Base-by-base conservation (phyloP, 1,140 invertebrate species). In the Propsilocerus akamusi region DNA sequence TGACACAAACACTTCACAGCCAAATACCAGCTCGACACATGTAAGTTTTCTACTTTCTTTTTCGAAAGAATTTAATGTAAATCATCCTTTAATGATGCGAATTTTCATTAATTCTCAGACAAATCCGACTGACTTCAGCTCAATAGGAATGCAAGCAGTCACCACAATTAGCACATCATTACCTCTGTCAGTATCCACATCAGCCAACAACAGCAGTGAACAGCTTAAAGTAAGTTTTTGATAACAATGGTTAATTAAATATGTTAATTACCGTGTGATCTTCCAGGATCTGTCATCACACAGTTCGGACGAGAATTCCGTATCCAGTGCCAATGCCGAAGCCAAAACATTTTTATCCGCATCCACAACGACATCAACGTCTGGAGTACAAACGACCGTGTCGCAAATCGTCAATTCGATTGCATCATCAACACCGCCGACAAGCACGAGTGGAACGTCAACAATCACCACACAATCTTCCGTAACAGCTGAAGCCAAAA, bases 401-500 rank as follows among this genome's bases (percentile, higher is more conserved):
- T 41, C 34, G 22, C 34, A 41, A 41, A 41, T n/a, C n/a, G n/a
- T n/a, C n/a, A n/a, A n/a, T n/a, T n/a, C n/a, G n/a, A n/a, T n/a
- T n/a, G n/a, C 34, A 41, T 14, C 17, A 12, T 30, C 28, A 1
- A 41, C 17, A 41, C 14, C 34, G 17, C 17, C 22, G 5, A 41
- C 17, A 17, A 41, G 14, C 17, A 20, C 34, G 34, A 41, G 34
- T 41, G 10, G 14, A 20, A 3, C 14, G 17, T 41, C 34, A 41
- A 41, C 17, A 20, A 20, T 17, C 22, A 41, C 34, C 22, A 41
- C 34, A 20, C 22, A 14, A 47, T 47, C 25, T 47, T 47, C 46
- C 23, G 14, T 48, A 23, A 24, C 50, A 11, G 26, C 58, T 48
- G 66, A 65, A 58, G 57, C 63, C 55, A 77, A 77, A 61, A 75